These are phyloP conservation scores for Trogon melanurus DNA, from an alignment of 2,113 vertebrate genomes.

Conservation along the genomic window DNA sequence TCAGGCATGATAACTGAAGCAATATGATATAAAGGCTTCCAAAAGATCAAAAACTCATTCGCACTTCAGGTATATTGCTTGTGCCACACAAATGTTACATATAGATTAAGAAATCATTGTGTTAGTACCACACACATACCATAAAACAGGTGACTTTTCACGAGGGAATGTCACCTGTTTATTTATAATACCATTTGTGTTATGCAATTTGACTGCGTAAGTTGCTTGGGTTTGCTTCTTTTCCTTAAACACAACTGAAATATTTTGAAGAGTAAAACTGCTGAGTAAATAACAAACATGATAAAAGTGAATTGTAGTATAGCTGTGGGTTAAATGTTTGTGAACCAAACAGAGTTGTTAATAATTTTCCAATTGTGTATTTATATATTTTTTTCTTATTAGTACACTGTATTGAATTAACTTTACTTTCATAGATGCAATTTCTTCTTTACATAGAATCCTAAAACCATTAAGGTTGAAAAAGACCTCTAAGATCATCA, in stretches of 20 bases:
- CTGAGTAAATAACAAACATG: background rate
- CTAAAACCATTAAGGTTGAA: too few species aligned
- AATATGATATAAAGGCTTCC: background rate
- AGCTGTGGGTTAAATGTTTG: background rate
- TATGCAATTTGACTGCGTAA: background rate
- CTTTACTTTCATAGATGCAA: background rate
- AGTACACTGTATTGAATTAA: background rate
- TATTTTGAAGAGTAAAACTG: background rate
- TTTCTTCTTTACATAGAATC: background rate
- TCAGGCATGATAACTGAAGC: background rate
- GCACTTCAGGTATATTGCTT: background rate
- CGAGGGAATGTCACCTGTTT: background rate
- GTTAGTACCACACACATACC: background rate
- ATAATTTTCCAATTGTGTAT: background rate
- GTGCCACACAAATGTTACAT: background rate
- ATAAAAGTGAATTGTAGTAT: background rate
- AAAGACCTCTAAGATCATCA: too few species aligned
- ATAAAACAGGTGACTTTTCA: background rate
- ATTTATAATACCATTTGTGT: background rate
- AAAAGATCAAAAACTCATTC: background rate
- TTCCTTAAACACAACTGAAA: background rate
- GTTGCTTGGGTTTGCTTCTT: background rate
- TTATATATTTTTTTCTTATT: background rate
- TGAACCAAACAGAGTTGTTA: background rate
- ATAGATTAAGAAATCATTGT: background rate